Evolutionary conservation across 1,140 invertebrate species (phyloP).

Genomic region (Rhizoglyphus robini): DNA sequence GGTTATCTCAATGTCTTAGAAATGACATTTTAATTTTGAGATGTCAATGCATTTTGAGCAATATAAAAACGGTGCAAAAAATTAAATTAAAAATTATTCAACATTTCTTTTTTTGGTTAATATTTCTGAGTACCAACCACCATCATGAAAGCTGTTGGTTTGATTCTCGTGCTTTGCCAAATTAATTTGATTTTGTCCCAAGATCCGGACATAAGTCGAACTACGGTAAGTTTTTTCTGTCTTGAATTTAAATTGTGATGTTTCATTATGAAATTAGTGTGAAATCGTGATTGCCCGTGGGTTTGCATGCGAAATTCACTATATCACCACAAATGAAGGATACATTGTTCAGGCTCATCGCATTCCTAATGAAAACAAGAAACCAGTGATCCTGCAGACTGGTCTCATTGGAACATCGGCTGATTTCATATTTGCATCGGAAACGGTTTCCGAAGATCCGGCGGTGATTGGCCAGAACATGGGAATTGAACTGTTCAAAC

Average conservation of each 20-base stretch:
- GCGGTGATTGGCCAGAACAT: not conserved
- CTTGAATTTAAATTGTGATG: not conserved
- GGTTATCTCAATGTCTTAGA: no score
- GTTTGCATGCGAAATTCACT: conserved; percentile 49
- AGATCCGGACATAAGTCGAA: no score
- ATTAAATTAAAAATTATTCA: no score
- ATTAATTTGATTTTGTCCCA: no score
- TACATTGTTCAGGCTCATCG: conserved; percentile 45
- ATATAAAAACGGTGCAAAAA: no score
- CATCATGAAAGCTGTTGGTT: no score
- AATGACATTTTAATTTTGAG: no score
- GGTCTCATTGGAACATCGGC: conserved; percentile 57
- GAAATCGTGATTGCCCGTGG: conserved; percentile 31
- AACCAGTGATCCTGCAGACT: conserved; percentile 48
- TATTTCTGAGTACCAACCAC: no score
- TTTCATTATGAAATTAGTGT: not conserved
- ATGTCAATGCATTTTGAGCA: no score
- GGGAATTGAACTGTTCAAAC: not conserved
- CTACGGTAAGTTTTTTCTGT: no score
- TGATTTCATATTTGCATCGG: conserved; percentile 54
- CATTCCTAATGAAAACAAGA: not conserved
- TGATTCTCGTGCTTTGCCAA: no score
- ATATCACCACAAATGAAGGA: conserved; percentile 50
- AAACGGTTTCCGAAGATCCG: conserved; percentile 30
- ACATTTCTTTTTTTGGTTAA: no score